A percentile compares a stretch with the other conserved stretches of the same genome.
phyloP scores from a whole-genome alignment of 35 echinoderm and acorn worm species.

The Apostichopus parvimensis region DNA sequence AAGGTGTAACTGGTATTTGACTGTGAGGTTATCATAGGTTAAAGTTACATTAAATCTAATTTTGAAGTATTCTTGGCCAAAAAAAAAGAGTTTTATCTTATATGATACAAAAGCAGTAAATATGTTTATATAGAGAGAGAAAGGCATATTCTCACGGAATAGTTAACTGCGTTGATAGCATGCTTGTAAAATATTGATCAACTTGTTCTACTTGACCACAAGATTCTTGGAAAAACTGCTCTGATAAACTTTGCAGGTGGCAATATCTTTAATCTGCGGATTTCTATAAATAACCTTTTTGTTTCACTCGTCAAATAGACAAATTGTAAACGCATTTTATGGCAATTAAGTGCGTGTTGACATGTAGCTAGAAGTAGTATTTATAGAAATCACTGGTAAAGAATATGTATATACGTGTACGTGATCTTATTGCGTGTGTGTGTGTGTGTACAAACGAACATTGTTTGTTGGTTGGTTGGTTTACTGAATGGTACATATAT shows the following conservation, averaged over 20 bases:
- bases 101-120: no score
- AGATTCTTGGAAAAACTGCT: neutral
- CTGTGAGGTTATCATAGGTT: neutral
- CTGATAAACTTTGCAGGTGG: neutral
- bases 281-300: neutral
- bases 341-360: neutral
- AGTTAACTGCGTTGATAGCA: neutral
- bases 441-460: no score
- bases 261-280: neutral
- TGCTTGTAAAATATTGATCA: neutral
- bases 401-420: no score
- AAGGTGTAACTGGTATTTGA: conserved; percentile 17
- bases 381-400: no score
- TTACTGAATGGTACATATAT: no score
- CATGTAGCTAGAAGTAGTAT: no score
- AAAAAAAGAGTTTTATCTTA: neutral
- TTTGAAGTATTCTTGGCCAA: neutral
- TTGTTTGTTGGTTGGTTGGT: no score
- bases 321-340: neutral
- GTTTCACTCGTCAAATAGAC: neutral
- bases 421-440: no score
- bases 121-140: no score
- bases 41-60: conserved; percentile 6
- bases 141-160: no score
- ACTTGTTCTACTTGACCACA: neutral